These are phyloP conservation scores for Gortyna flavago DNA, from an alignment of 2,888 invertebrate genomes.

Conservation along the genomic window DNA sequence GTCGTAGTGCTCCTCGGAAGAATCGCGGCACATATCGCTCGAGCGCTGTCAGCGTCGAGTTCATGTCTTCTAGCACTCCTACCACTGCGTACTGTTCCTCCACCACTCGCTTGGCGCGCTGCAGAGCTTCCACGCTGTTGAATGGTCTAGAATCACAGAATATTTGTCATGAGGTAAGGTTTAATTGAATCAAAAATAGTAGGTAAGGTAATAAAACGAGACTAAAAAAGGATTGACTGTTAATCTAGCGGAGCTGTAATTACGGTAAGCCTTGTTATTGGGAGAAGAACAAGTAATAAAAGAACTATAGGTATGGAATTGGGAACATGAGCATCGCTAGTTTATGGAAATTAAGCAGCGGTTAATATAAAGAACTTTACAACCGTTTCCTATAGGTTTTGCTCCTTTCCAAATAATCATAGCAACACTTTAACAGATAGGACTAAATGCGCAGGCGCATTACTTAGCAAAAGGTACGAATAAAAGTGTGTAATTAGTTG, in stretches of 20 bases:
- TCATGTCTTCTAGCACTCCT: constrained; percentile 96
- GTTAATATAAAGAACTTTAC: neutral
- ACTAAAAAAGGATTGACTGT: too few relatives aligned
- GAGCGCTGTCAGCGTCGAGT: constrained; percentile 95
- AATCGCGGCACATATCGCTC: constrained; percentile 96
- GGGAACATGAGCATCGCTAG: neutral
- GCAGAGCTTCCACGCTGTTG: constrained; percentile 95
- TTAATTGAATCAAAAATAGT: neutral
- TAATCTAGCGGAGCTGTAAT: neutral
- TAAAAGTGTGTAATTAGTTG: neutral
- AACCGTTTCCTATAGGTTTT: neutral
- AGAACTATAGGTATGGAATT: neutral
- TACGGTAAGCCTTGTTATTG: neutral
- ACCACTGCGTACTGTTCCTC: constrained; percentile 97
- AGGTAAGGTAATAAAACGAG: neutral
- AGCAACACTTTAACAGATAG: constrained; percentile 11
- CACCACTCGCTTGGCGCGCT: constrained; percentile 95
- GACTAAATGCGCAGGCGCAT: neutral
- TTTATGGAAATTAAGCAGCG: neutral
- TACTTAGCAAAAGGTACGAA: neutral
- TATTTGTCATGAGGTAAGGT: neutral
- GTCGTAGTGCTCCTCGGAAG: constrained; percentile 93
- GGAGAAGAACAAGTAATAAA: neutral
- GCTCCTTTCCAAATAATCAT: constrained; percentile 13
- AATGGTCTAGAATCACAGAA: constrained; percentile 91